Percentiles rank a stretch among this genome's conserved stretches.
These are phyloP conservation scores for Pyxicephalus adspersus DNA, from an alignment of 2,113 vertebrate species.

Conservation along the genomic window DNA sequence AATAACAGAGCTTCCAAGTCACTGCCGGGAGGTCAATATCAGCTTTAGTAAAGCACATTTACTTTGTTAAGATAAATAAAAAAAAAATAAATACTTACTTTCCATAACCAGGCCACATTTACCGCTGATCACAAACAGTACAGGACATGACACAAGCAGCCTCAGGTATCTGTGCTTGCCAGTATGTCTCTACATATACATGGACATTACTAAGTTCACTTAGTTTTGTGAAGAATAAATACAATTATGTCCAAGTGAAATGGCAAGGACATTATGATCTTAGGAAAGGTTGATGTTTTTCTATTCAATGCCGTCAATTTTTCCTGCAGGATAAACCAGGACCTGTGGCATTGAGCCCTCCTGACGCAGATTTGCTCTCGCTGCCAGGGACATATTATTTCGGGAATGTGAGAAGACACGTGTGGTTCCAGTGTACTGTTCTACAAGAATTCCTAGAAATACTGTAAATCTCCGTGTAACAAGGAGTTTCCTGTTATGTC, in stretches of 20 bases:
- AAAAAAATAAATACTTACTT: too few relatives aligned
- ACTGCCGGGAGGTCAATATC: too few relatives aligned
- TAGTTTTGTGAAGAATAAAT: background rate
- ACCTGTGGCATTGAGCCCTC: slow-evolving; percentile 10
- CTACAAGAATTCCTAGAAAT: slow-evolving; percentile 49
- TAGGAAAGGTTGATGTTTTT: background rate
- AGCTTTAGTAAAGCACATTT: too few relatives aligned
- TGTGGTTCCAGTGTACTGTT: slow-evolving; percentile 29
- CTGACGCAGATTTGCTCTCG: slow-evolving; percentile 2
- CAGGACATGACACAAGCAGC: too few relatives aligned
- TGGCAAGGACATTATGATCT: slow-evolving; percentile 18
- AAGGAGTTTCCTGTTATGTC: slow-evolving; percentile 46
- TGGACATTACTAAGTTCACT: background rate
- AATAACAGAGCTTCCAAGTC: too few relatives aligned
- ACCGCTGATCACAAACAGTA: too few relatives aligned
- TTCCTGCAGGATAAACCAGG: background rate
- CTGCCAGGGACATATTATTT: slow-evolving; percentile 15
- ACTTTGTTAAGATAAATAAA: too few relatives aligned
- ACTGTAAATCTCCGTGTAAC: slow-evolving; percentile 40
- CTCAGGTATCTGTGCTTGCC: too few relatives aligned
- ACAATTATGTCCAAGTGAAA: background rate
- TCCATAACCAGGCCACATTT: too few relatives aligned
- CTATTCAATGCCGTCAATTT: background rate
- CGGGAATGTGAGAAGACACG: slow-evolving; percentile 5
- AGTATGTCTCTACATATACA: too few relatives aligned